phyloP scores from a whole-genome alignment of 2,888 invertebrate species.

The Eurytoma californica region DNA sequence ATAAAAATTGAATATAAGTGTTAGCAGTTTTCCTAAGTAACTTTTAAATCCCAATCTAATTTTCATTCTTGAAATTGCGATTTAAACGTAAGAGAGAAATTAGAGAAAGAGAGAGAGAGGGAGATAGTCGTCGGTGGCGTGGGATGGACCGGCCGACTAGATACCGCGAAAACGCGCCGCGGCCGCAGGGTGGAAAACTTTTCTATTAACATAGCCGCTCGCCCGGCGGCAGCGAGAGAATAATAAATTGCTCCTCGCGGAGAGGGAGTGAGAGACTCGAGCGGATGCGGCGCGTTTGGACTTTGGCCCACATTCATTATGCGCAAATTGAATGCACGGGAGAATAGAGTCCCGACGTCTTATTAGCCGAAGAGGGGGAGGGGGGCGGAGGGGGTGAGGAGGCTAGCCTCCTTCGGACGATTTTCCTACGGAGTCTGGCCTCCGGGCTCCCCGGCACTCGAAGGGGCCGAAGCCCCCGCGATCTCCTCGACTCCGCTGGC shows the following conservation, averaged over 20 bases:
- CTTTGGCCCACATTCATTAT: slow-evolving; percentile 45
- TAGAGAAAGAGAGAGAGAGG: too few relatives aligned
- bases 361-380: slow-evolving; percentile 32
- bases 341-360: slow-evolving; percentile 36
- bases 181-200: slow-evolving; percentile 20
- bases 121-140: too few relatives aligned
- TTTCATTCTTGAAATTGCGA: too few relatives aligned
- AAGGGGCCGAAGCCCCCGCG: too few relatives aligned
- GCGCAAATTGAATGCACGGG: slow-evolving; percentile 41
- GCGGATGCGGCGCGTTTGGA: slow-evolving; percentile 10
- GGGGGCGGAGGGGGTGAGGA: too few relatives aligned
- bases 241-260: slow-evolving; percentile 43
- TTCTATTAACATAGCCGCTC: slow-evolving; percentile 45
- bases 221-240: slow-evolving; percentile 6
- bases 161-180: too few relatives aligned
- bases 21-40: too few relatives aligned
- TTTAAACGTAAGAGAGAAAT: too few relatives aligned
- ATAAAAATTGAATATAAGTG: too few relatives aligned
- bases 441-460: not conserved
- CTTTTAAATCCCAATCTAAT: too few relatives aligned
- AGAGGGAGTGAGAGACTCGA: not conserved
- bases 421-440: not conserved
- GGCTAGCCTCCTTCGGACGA: not conserved
- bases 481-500: not conserved
- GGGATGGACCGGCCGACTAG: too few relatives aligned